phyloP scores from a whole-genome alignment of 92 coral and sea anemone species.

The Palythoa grandiflora region DNA sequence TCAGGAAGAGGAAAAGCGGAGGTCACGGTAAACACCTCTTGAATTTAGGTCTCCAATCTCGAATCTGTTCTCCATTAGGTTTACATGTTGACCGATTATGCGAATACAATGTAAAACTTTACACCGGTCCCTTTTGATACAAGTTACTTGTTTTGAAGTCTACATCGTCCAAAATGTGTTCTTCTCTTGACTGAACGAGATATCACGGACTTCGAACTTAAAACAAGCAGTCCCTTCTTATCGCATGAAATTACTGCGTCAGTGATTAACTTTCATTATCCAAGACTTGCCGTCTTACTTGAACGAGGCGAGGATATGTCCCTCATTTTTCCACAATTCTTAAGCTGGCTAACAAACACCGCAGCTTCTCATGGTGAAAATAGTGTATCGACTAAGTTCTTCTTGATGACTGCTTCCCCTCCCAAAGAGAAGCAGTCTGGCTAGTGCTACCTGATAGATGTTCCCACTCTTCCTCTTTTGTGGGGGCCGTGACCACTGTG shows the following conservation, averaged over 20 bases:
- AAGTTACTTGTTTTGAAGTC: background rate
- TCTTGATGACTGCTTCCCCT: constrained; percentile 17
- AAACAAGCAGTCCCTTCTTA: background rate
- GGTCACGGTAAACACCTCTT: background rate
- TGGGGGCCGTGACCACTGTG: constrained; percentile 62
- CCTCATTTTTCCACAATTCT: background rate
- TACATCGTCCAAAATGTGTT: background rate
- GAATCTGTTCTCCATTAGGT: background rate
- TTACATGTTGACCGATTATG: no score
- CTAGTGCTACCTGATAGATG: constrained; percentile 67
- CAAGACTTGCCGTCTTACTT: background rate
- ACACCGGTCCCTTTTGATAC: no score
- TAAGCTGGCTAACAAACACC: background rate
- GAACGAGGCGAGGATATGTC: background rate
- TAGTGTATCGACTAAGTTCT: background rate
- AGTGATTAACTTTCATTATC: background rate
- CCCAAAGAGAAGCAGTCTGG: constrained; percentile 29
- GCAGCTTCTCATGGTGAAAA: background rate
- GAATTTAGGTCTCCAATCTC: background rate
- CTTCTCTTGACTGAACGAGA: background rate
- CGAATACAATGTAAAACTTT: no score
- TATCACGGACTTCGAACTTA: background rate
- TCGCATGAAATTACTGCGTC: background rate
- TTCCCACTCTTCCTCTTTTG: constrained; percentile 76
- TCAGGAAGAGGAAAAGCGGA: background rate